phyloP scores from a whole-genome alignment of 2,888 invertebrate genomes.

The Trissolcus japonicus region DNA sequence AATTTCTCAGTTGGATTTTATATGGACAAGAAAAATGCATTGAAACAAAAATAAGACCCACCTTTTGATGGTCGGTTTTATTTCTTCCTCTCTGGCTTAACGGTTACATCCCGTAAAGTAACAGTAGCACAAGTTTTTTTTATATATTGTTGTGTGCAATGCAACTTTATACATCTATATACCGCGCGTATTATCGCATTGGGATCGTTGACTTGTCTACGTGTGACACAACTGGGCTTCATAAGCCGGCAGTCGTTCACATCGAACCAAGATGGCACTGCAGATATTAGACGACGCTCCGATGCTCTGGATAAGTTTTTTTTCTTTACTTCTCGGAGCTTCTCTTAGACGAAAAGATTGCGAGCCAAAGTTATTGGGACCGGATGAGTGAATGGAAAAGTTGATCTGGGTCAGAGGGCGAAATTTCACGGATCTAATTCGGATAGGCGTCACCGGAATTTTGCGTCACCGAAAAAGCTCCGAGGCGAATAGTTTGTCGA shows the following conservation, averaged over 20 bases:
- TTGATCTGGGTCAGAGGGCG: constrained; percentile 35
- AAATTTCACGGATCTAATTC: constrained; percentile 23
- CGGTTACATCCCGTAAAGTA: not conserved
- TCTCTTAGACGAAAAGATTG: constrained; percentile 37
- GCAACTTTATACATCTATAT: not conserved
- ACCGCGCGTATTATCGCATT: not conserved
- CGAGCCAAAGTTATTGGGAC: constrained; percentile 37
- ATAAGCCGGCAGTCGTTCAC: constrained; percentile 18
- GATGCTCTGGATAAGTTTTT: constrained; percentile 25
- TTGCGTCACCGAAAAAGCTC: too few relatives aligned
- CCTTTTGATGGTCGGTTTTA: too few relatives aligned
- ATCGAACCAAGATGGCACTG: constrained; percentile 14
- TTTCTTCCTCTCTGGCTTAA: too few relatives aligned
- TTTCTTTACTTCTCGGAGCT: not conserved
- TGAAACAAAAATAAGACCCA: too few relatives aligned
- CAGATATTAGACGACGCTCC: constrained; percentile 29
- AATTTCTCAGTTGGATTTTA: too few relatives aligned
- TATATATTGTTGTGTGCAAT: too few relatives aligned
- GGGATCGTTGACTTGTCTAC: constrained; percentile 26
- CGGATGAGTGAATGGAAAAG: constrained; percentile 25
- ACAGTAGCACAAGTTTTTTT: constrained; percentile 10
- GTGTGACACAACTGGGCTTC: constrained; percentile 38
- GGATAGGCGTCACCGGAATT: constrained; percentile 14
- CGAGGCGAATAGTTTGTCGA: too few relatives aligned
- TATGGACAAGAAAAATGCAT: too few relatives aligned